Evolutionary conservation across 2,888 invertebrate species (phyloP), one percentile per base, ranked within the genome.

Genomic region (Strigamia crassipes): DNA sequence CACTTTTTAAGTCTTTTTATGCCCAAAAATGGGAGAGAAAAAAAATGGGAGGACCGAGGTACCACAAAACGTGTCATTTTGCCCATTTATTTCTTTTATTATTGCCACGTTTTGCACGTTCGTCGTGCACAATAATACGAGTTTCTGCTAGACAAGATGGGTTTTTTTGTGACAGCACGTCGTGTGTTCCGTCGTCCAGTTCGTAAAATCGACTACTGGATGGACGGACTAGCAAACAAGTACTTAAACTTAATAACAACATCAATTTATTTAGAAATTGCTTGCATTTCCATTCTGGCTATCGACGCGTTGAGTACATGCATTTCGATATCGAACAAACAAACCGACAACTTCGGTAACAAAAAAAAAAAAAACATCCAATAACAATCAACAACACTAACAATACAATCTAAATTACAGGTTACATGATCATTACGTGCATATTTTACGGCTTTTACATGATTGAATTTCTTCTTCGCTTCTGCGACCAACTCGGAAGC

Each of bases 401-500:
- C n/a, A n/a, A n/a, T n/a, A n/a, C n/a, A n/a, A n/a, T n/a, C n/a
- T n/a, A n/a, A n/a, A n/a, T n/a, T n/a, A n/a, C 13, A 66, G 66
- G 66, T 66, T 66, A 66, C 15, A 27, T 66, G 66, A 31, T 66
- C 12, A 66, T 66, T 10, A 66, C 66, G 1, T 66, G 66, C 27
- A 27, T 66, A 8, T 66, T 66, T 13, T 66, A 66, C 31, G 66
- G 66, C 10, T 66, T 27, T 27, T 66, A 66, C 27, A 27, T 27
- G 31, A 66, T 66, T 66, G 66, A 66, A 66, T 66, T 66, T 15
- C 8, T 66, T 9, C 66, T 66, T 27, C 66, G 66, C 12, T 66
- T 66, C 31, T 66, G 66, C 13, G 66, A 66, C 15, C 23, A 66
- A 31, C 23, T 66, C 1, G 66, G 66, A 1, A 66, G 66, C 23